Conservation (phyloP, 1,140 invertebrate species). For the Danaus plexippus region DNA sequence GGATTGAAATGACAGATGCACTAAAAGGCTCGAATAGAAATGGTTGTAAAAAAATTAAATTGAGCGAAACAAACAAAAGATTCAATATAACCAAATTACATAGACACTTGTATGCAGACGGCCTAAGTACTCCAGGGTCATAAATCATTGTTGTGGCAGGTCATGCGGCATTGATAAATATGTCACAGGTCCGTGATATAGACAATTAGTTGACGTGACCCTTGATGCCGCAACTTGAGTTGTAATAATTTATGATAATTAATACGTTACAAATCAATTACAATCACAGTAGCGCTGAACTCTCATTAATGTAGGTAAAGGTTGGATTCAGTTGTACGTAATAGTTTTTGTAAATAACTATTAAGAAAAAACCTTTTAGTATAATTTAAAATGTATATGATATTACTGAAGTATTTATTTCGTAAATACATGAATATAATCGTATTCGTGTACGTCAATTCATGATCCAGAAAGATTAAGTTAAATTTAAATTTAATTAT, state of each 20-base stretch:
- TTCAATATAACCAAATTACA: too few relatives aligned
- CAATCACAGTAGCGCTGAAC: conserved; percentile 31
- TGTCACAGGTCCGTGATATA: conserved; percentile 19
- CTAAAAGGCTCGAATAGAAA: too few relatives aligned
- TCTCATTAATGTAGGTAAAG: conserved; percentile 31
- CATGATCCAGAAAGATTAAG: too few relatives aligned
- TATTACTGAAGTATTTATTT: conserved; percentile 1
- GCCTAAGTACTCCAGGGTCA: conserved; percentile 20
- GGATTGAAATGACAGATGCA: too few relatives aligned
- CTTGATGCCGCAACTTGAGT: conserved; percentile 6
- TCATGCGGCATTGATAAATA: conserved; percentile 27
- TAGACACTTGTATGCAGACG: not conserved
- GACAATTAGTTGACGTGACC: conserved; percentile 29
- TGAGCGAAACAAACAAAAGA: too few relatives aligned
- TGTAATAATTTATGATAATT: conserved; percentile 28
- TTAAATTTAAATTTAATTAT: too few relatives aligned
- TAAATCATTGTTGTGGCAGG: conserved; percentile 26
- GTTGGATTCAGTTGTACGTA: conserved; percentile 9
- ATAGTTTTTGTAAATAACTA: too few relatives aligned
- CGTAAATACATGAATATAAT: not conserved
- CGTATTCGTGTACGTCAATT: not conserved
- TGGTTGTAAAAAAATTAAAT: too few relatives aligned
- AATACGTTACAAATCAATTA: conserved; percentile 20
- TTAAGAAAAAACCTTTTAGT: too few relatives aligned
- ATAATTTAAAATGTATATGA: too few relatives aligned